Evolutionary conservation across 2,888 invertebrate species (phyloP), one percentile per base, ranked within the genome.

Genomic region (Pterobdella sp.): DNA sequence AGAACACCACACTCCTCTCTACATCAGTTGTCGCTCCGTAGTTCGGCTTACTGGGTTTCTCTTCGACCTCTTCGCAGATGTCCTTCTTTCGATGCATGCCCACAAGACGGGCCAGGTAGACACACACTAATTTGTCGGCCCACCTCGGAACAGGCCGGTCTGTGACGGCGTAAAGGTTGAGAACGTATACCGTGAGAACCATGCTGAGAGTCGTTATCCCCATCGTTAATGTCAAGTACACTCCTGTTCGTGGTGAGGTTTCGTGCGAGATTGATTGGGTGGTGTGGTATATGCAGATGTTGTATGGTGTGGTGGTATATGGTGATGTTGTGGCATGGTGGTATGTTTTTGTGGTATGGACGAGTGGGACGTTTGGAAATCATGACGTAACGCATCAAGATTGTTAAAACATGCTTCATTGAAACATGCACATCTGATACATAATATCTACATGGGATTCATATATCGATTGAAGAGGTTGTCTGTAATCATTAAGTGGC

Each of bases 141-240:
- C 77, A 78, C 3, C 52, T 29, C 0, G 78, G 78, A 36, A 78
- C 78, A 3, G 78, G 78, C 4, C 78, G 75, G 74, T 78, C 78
- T 7, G 76, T 74, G 68, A 78, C 74, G 71, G 77, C 77, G 66
- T 78, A 78, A 36, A 78, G 74, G 65, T 78, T 78, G 26, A 78
- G 72, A 32, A 78, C 77, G 65, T 78, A 78, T 66, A 78, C 78
- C 22, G 78, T 78, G 7, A 78, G 73, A 18, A 78, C 77, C 78
- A 78, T 78, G 32, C 77, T 77, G 37, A 78, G 71, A 26, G 78
- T 78, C 22, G 78, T 78, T 37, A 78, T 78, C 14, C 77, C 78
- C 78, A 78, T 78, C 42, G 78, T 78, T 49, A 77, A 77, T 26
- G 78, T 78, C 68, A 78, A 73, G 73, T 78, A 78, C 49, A 78